phyloP scores from a whole-genome alignment of 1,140 invertebrate species.

The Sinella curviseta region DNA sequence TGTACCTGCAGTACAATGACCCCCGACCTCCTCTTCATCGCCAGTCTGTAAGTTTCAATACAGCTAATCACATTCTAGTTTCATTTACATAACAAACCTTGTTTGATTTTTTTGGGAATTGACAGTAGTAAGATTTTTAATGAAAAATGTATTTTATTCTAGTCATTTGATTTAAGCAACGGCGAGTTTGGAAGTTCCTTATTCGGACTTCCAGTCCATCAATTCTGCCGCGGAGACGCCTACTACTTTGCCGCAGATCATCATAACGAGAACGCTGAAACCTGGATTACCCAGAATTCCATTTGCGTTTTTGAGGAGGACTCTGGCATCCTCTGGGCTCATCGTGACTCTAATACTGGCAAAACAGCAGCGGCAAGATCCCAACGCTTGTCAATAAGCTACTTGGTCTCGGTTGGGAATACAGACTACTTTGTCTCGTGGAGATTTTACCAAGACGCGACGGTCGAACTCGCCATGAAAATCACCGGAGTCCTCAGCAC shows the following conservation, averaged over 20 bases:
- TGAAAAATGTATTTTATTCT: not conserved
- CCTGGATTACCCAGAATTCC: not conserved
- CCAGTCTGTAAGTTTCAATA: not conserved
- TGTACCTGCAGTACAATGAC: not conserved
- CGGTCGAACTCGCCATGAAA: not conserved
- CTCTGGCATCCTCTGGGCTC: not conserved
- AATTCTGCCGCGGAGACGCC: constrained; percentile 2
- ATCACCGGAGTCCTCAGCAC: not conserved
- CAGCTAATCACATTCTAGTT: no score
- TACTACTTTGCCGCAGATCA: not conserved
- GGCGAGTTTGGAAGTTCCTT: not conserved
- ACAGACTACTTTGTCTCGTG: not conserved
- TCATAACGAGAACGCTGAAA: not conserved
- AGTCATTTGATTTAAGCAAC: not conserved
- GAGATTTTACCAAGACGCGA: constrained; percentile 2
- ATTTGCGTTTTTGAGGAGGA: constrained; percentile 1
- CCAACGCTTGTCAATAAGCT: not conserved
- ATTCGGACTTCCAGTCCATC: not conserved
- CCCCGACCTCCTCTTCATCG: not conserved
- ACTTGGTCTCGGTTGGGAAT: not conserved
- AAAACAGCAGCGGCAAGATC: not conserved
- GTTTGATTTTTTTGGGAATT: no score
- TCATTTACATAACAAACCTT: not conserved
- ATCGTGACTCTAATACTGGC: not conserved
- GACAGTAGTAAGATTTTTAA: not conserved